Conservation (phyloP, 2,113 vertebrate species). For the Morone saxatilis region DNA sequence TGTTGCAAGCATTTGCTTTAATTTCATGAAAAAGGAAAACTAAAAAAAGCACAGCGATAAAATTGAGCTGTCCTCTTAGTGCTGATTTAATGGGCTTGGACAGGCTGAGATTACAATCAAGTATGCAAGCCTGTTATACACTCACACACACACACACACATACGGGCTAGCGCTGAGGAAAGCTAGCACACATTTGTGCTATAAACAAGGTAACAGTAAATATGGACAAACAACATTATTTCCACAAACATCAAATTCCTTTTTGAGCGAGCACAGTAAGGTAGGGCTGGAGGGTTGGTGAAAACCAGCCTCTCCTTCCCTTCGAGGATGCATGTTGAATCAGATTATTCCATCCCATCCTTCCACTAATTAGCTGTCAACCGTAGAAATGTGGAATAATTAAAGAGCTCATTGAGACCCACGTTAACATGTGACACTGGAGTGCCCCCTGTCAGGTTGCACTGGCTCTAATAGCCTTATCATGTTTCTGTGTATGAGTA, state of each 20-base stretch:
- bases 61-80: conserved; percentile 47
- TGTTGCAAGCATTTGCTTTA: conserved; percentile 55
- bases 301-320: conserved; percentile 11
- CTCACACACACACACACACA: neutral
- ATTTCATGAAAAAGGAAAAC: conserved; percentile 36
- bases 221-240: conserved; percentile 16
- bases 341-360: conserved; percentile 37
- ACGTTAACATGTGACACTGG: conserved; percentile 40
- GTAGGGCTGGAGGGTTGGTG: neutral
- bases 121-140: conserved; percentile 19
- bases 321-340: conserved; percentile 23
- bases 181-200: neutral
- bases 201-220: conserved; percentile 37
- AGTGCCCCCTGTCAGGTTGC: conserved; percentile 14
- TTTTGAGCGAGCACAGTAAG: neutral
- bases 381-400: conserved; percentile 52
- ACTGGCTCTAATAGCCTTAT: conserved; percentile 33
- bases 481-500: conserved; percentile 10
- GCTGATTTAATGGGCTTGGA: conserved; percentile 56
- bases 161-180: neutral
- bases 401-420: conserved; percentile 49
- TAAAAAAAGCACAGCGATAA: conserved; percentile 28
- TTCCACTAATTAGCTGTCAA: conserved; percentile 69
- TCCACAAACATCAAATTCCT: conserved; percentile 1
- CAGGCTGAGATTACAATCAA: conserved; percentile 64